These are phyloP conservation scores for Ophion ventricosus DNA, from an alignment of 2,888 invertebrate species.

Conservation along the genomic window DNA sequence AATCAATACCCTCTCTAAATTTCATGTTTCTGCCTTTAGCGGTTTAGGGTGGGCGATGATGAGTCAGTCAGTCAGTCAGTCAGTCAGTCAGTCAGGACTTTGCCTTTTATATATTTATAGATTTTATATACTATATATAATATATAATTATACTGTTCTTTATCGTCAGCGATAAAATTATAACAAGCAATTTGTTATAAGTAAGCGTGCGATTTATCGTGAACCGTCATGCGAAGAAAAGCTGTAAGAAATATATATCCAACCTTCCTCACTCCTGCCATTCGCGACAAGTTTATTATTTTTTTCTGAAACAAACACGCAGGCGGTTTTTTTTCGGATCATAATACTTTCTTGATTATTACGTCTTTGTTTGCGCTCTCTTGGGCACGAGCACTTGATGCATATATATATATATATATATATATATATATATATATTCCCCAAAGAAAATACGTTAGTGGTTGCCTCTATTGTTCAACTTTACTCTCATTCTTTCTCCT, in stretches of 20 bases:
- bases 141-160: neutral
- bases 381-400: neutral
- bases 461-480: constrained; percentile 31
- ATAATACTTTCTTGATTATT: constrained; percentile 41
- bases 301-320: constrained; percentile 15
- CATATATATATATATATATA: neutral
- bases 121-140: neutral
- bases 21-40: no score
- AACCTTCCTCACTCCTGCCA: constrained; percentile 1
- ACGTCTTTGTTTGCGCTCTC: constrained; percentile 24
- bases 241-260: constrained; percentile 1
- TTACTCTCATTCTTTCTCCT: constrained; percentile 14
- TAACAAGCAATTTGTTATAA: constrained; percentile 49
- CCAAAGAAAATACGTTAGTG: constrained; percentile 15
- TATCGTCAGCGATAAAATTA: neutral
- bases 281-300: constrained; percentile 38
- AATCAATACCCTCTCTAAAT: no score
- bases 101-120: no score
- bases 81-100: no score
- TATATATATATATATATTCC: neutral
- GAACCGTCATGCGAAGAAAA: neutral
- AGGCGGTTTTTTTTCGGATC: neutral
- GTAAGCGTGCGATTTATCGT: constrained; percentile 36
- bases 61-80: no score
- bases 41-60: no score